phyloP scores from a whole-genome alignment of 2,888 invertebrate species.

The Dryocosmus kuriphilus region DNA sequence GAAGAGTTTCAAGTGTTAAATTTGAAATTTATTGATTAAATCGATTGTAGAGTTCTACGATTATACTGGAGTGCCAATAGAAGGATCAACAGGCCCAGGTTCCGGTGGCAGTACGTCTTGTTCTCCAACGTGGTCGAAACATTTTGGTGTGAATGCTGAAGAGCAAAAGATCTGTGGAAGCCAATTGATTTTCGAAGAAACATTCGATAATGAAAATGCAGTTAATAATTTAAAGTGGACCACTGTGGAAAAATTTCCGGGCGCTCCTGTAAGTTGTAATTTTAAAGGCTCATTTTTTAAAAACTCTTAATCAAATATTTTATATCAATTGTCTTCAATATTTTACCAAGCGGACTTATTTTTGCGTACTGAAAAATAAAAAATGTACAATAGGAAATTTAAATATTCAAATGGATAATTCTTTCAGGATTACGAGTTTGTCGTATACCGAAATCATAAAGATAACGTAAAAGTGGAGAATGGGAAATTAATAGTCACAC shows the following conservation, averaged over 20 bases:
- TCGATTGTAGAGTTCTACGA: conserved; percentile 61
- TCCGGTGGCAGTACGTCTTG: conserved; percentile 40
- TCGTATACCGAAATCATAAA: conserved; percentile 81
- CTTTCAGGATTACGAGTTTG: conserved; percentile 85
- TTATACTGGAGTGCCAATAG: conserved; percentile 51
- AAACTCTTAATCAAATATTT: too few species aligned
- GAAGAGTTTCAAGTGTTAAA: too few species aligned
- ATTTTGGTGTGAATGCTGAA: conserved; percentile 60
- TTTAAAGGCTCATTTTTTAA: conserved; percentile 9
- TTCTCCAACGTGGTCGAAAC: conserved; percentile 58
- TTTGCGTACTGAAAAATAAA: neutral
- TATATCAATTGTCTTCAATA: too few species aligned
- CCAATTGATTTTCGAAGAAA: conserved; percentile 82
- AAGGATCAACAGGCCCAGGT: conserved; percentile 29
- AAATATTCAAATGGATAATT: too few species aligned
- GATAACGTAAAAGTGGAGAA: conserved; percentile 79
- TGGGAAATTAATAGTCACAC: conserved; percentile 82
- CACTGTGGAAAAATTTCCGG: conserved; percentile 81
- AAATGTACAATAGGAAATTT: conserved; percentile 18
- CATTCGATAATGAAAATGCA: conserved; percentile 79
- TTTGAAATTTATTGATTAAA: neutral
- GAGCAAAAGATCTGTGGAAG: conserved; percentile 79
- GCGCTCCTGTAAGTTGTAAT: conserved; percentile 80
- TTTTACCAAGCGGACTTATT: neutral
- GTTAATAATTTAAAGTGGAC: conserved; percentile 79